Percentiles rank a stretch among this genome's conserved stretches.
Conservation (phyloP, 1,140 invertebrate species). For the Zaprionus davidi region DNA sequence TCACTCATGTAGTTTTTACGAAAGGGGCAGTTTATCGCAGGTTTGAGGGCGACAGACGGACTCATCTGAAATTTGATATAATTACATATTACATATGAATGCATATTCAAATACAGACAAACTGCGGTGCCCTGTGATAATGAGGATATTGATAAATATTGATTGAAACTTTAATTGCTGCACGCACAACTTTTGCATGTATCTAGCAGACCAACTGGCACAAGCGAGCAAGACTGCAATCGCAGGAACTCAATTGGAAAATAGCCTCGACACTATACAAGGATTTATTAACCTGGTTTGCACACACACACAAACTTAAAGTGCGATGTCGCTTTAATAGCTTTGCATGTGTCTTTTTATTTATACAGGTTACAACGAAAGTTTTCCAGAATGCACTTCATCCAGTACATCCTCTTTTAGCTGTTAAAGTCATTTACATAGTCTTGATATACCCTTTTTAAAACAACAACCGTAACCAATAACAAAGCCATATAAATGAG, state of each 20-base stretch:
- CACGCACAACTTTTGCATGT: not conserved
- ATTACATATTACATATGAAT: not conserved
- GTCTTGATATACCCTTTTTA: not conserved
- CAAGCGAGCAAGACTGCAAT: not conserved
- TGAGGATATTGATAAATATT: constrained; percentile 9
- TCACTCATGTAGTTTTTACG: constrained; percentile 2
- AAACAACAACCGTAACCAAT: not conserved
- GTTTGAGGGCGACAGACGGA: not conserved
- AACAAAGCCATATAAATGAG: not conserved
- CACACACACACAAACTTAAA: not conserved
- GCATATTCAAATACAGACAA: not conserved
- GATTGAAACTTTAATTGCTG: not conserved
- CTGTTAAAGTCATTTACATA: not conserved
- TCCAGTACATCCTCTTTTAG: not conserved
- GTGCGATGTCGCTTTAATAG: too few relatives aligned
- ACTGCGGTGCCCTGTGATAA: not conserved
- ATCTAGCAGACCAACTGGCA: not conserved
- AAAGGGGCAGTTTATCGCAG: not conserved
- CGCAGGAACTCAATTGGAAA: not conserved
- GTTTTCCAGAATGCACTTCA: not conserved
- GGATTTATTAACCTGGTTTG: not conserved
- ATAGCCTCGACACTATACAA: not conserved
- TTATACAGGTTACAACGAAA: too few relatives aligned
- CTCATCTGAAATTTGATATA: not conserved
- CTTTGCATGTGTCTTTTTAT: not conserved